Evolutionary conservation across 2,888 invertebrate species (phyloP), one percentile per base, ranked within the genome.

Genomic region (Nysson spinosus): DNA sequence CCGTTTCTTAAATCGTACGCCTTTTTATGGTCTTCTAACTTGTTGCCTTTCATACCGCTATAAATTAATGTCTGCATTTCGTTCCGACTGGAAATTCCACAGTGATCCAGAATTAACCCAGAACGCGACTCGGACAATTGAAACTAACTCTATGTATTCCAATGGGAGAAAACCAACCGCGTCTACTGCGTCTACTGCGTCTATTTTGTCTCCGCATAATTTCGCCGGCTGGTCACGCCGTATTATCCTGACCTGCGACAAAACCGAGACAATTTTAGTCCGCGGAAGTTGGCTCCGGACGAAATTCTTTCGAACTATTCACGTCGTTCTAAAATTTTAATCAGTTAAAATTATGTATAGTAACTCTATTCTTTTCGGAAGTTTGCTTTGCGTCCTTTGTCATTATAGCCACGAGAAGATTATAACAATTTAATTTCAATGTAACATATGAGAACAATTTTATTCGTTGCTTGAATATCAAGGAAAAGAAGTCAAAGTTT

Each of bases 171-270:
- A n/a, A 6, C 1, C 34, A 43, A 9, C 2, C 5, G 9, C n/a
- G 1, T 34, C 32, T 4, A 37, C 50, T 4, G 9, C n/a, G 1
- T 34, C 32, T 4, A 37, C 50, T 24, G 28, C 32, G 55, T 66
- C 56, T 61, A 61, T 69, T 69, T 69, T 54, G 26, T 43, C 37
- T 3, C 26, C 14, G 57, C n/a, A 49, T 54, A 67, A 67, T 67
- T 62, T 51, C 40, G 68, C 42, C 37, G 17, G 32, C 26, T 37
- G 61, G n/a, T 50, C 62, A 16, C 49, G 19, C 37, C 44, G 54
- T 30, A 54, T 67, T 62, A 61, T 57, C 69, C 68, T 62, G 69
- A 69, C 62, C 69, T 62, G 62, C 56, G 68, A 62, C 55, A 69
- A 52, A 61, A 50, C 19, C 50, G 58, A 32, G 55, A 30, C 14